Base-by-base conservation (phyloP, 2,888 invertebrate species). In the Phania funesta region DNA sequence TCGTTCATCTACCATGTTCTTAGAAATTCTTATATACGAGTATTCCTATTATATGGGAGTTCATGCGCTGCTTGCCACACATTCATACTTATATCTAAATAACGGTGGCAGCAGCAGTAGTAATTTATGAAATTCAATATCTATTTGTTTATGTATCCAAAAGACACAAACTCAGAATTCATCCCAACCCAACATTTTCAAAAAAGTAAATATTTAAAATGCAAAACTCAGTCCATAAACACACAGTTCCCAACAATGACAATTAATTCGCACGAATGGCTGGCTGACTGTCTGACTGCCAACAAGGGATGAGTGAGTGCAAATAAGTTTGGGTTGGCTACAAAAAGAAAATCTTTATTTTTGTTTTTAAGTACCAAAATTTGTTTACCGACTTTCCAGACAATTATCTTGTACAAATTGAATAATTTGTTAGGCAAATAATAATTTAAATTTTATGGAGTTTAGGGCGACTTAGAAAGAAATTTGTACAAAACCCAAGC, bases 81-180 rank as follows among this genome's bases (percentile, higher is more conserved):
- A n/a, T 13, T 5, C 26, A 38, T 13, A 38, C 18, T 18, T 20
- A 3, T 46, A 13, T 24, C 13, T n/a, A 54, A 54, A 52, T 48
- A 60, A 32, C 32, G n/a, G 29, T 44, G 41, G 71, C 41, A 18
- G 77, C 32, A 29, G 71, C 41, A 18, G 77, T 13, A 50, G 52
- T 38, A 48, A 46, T 75, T 80, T 64, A 70, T 75, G 80, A 80
- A 80, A 80, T 70, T 75, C 64, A 62, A 80, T 80, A 71, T 54
- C 44, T 56, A 58, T 58, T 64, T 64, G 26, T 26, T 24, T 56
- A 9, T 62, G 41, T 18, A 50, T 52, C 70, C 46, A 38, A 71
- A 56, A 35, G 58, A 24, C 68, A 44, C 54, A 74, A 74, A 44
- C 52, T 56, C 65, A 48, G 44, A 64, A 64, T 24, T 44, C 54